Evolutionary conservation across 2,888 invertebrate species (phyloP).

Genomic region (Bibio marci): DNA sequence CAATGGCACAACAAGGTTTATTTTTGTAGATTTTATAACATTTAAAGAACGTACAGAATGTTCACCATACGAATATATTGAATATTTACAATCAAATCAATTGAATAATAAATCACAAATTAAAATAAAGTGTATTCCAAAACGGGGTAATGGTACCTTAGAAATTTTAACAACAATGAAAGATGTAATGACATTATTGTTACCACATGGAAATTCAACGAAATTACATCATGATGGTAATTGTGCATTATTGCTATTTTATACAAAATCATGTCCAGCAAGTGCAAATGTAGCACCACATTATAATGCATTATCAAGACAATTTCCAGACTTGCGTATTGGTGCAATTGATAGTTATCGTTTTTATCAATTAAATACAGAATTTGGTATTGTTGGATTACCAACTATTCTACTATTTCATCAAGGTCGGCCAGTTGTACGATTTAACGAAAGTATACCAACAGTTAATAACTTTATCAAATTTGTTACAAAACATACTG

Average conservation of each 20-base stretch:
- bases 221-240: conserved; percentile 44
- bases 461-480: conserved; percentile 60
- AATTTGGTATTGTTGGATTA: conserved; percentile 80
- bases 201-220: conserved; percentile 25
- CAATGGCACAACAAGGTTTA: conserved; percentile 10
- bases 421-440: conserved; percentile 58
- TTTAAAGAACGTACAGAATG: conserved; percentile 17
- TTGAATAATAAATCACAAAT: conserved; percentile 14
- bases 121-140: conserved; percentile 21
- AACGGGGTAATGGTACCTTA: conserved; percentile 13
- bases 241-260: conserved; percentile 74
- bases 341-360: conserved; percentile 80
- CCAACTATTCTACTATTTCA: conserved; percentile 81
- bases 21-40: conserved; percentile 19
- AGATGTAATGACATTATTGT: conserved; percentile 22
- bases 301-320: conserved; percentile 75
- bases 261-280: conserved; percentile 77
- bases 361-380: conserved; percentile 70
- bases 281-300: conserved; percentile 80
- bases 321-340: conserved; percentile 72
- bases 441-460: conserved; percentile 68
- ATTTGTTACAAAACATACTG: conserved; percentile 63
- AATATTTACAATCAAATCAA: not conserved
- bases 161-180: conserved; percentile 20
- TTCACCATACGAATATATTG: conserved; percentile 14